Base-by-base conservation (phyloP, 2,797 vertebrate genomes). In the Muscicapa striata region DNA sequence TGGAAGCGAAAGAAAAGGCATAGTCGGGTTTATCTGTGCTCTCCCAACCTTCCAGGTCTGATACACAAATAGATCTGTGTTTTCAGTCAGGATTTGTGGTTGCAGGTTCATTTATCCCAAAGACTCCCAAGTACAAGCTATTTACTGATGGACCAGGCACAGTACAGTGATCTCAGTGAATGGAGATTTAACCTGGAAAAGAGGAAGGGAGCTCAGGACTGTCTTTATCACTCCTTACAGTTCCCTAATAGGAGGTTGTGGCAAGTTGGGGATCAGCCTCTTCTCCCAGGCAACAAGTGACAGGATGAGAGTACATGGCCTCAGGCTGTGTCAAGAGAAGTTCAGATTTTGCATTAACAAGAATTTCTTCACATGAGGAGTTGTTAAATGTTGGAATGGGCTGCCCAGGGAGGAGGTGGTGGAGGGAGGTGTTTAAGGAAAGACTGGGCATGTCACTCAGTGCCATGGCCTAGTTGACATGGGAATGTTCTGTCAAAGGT, bases 41-140 rank as follows among this genome's bases (percentile, higher is more conserved):
- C 15, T 32, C 4, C 24, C 24, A 13, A 1, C 26, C 14, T 66
- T 29, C 13, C 23, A 24, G 34, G 23, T 48, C 29, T 54, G 13
- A n/a, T 55, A 16, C 10, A 1, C 0, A 58, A 81, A n/a, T n/a
- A 48, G 1, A 66, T 24, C 41, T 7, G 0, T 41, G 15, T 36
- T 78, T 78, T 23, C 29, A 54, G 59, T 27, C 22, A 15, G 23
- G 7, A 5, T 72, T 24, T 43, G 9, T 66, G 36, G 26, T 27
- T 30, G 19, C 40, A 54, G 22, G 40, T 78, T 66, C 49, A 8
- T 49, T 18, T 30, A 0, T 36, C 5, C 8, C 14, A 4, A 1
- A 26, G 13, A 20, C 27, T 38, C 15, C 1, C 0, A 43, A 20
- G 7, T 21, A 46, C 48, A 57, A 41, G 34, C 57, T 91, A 5